These are phyloP conservation scores for Rhinoderma darwinii DNA, from an alignment of 2,113 vertebrate species.

Conservation along the genomic window DNA sequence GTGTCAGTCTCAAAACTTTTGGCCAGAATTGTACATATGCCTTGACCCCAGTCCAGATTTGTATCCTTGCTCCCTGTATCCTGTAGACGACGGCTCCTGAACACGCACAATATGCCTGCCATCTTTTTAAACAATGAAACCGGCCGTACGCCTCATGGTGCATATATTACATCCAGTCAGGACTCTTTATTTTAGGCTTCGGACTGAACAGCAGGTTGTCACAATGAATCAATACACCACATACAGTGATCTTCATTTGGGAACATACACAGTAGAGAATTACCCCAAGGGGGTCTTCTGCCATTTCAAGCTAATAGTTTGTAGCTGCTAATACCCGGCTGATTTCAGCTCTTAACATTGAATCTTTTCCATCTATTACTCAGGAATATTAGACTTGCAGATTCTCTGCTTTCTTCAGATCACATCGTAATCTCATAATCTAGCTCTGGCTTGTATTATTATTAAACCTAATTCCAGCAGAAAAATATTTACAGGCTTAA, in stretches of 20 bases:
- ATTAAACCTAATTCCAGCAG: not conserved
- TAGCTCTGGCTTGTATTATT: not conserved
- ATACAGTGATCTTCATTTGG: constrained; percentile 53
- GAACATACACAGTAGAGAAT: constrained; percentile 38
- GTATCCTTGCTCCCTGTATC: not conserved
- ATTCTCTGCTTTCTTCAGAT: constrained; percentile 48
- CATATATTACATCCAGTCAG: constrained; percentile 13
- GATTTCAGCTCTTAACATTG: constrained; percentile 42
- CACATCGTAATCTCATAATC: constrained; percentile 26
- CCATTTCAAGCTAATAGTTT: constrained; percentile 53
- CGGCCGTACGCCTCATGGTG: constrained; percentile 22
- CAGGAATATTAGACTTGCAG: constrained; percentile 41
- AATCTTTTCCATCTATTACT: constrained; percentile 50
- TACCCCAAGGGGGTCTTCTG: constrained; percentile 51
- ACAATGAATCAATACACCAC: constrained; percentile 45
- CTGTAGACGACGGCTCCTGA: not conserved
- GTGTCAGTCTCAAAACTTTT: too few relatives aligned
- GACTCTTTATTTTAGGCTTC: constrained; percentile 24
- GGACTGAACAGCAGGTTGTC: constrained; percentile 57
- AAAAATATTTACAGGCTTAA: constrained; percentile 17
- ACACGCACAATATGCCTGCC: not conserved
- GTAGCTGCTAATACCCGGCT: constrained; percentile 43
- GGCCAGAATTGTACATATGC: too few relatives aligned
- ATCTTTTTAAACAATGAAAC: constrained; percentile 18
- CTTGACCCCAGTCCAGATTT: not conserved